Conservation (phyloP, 2,888 invertebrate species). For the Heliconius erato region DNA sequence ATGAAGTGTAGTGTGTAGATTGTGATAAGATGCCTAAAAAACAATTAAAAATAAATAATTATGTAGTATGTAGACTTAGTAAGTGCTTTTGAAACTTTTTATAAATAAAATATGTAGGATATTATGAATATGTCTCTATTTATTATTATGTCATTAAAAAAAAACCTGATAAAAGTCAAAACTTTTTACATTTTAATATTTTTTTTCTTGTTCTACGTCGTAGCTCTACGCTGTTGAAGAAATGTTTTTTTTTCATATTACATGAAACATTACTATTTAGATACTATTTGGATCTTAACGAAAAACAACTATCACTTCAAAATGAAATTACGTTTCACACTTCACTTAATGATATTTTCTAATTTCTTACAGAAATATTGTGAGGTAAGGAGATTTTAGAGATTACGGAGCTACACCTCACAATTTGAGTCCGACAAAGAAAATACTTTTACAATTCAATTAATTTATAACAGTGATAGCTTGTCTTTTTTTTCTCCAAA, state of each 20-base stretch:
- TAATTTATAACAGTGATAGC: too few species aligned
- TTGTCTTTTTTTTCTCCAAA: neutral
- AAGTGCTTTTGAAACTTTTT: constrained; percentile 15
- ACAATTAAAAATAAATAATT: neutral
- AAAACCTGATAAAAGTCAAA: too few species aligned
- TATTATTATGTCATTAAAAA: neutral
- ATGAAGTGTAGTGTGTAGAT: neutral
- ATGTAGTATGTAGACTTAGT: neutral
- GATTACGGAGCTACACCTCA: too few species aligned
- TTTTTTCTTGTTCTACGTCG: neutral
- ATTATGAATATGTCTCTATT: neutral
- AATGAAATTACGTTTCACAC: too few species aligned
- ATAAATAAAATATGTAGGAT: constrained; percentile 5
- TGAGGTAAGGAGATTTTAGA: too few species aligned
- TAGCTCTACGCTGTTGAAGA: neutral
- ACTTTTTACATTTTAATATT: too few species aligned
- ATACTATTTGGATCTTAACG: too few species aligned
- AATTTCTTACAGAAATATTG: too few species aligned
- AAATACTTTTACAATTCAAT: too few species aligned
- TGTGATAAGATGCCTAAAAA: neutral
- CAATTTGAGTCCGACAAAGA: too few species aligned
- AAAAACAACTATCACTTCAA: too few species aligned
- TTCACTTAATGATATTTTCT: too few species aligned
- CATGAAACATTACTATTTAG: neutral
- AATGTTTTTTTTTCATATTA: neutral